Base-by-base conservation (phyloP, 2,888 invertebrate species). In the Sphaeridia pumilis region DNA sequence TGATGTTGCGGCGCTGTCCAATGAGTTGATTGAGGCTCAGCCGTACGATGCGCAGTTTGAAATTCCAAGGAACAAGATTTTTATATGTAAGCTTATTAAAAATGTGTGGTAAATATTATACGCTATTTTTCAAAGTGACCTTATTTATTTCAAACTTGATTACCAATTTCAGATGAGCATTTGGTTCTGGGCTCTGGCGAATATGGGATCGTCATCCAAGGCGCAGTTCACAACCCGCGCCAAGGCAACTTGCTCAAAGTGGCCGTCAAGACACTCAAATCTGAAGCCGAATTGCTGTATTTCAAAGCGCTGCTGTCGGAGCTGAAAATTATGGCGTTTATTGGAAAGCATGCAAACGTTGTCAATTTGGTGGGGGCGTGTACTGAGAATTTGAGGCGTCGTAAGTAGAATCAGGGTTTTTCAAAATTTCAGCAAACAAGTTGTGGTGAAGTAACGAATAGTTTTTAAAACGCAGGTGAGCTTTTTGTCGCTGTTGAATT, bases 211-310 rank as follows among this genome's bases (percentile, higher is more conserved):
- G 38, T 38, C 7, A 20, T 38, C 20, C 38, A 38, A 38, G 38
- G 38, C 12, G 38, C 38, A 7, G 38, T 38, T 14, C 38, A 38
- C 17, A 38, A 38, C 20, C 38, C 38, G 4, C 38, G 20, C 5
- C 20, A 38, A 17, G 38, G 38, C 5, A 38, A 38, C 38, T 38
- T 38, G 38, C 17, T 38, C 5, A 38, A 38, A 38, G 38, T 38
- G 5, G 38, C 38, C 5, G 20, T 38, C 20, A 38, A 38, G 17
- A 38, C 38, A 17, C 38, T 38, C 17, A 38, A 38, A 17, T 17
- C 38, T 5, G 38, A 38, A 38, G 7, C 38, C 17, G 38, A 38
- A 14, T 5, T 17, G 17, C 5, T 17, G 7, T 38, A 38, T 17
- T 38, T 12, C 38, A 38, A 38, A 38, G 38, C 38, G 38, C 17